phyloP scores from a whole-genome alignment of 2,888 invertebrate species.

The Ryuthela nishihirai region DNA sequence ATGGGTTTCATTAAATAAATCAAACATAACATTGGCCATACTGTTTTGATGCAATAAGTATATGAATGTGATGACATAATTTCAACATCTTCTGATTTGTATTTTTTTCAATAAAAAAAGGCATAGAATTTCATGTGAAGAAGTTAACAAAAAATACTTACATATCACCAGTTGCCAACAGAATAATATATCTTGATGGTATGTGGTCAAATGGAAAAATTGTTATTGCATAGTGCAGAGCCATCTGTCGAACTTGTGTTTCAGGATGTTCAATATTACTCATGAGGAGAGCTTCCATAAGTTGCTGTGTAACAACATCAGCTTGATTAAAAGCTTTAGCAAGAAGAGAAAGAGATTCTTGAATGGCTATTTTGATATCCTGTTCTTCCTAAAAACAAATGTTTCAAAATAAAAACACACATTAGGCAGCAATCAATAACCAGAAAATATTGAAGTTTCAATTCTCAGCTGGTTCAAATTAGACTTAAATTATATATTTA shows the following conservation, averaged over 20 bases:
- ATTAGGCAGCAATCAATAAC: slow-evolving; percentile 1
- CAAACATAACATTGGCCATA: no score
- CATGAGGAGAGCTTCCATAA: slow-evolving; percentile 64
- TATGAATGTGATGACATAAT: no score
- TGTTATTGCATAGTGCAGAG: slow-evolving; percentile 72
- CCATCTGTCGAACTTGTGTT: slow-evolving; percentile 73
- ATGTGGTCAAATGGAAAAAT: slow-evolving; percentile 79
- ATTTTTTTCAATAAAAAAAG: no score
- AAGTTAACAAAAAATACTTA: no score
- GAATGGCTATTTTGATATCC: slow-evolving; percentile 62
- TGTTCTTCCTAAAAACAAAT: slow-evolving; percentile 43
- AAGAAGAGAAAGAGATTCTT: slow-evolving; percentile 67
- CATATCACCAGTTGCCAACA: slow-evolving; percentile 80
- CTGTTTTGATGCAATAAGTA: no score
- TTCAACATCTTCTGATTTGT: no score
- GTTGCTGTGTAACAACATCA: slow-evolving; percentile 47
- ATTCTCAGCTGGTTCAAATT: neutral
- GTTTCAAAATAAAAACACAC: neutral
- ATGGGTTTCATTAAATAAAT: no score
- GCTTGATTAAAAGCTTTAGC: slow-evolving; percentile 59
- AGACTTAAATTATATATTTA: no score
- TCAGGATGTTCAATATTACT: slow-evolving; percentile 69
- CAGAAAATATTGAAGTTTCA: neutral
- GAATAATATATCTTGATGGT: slow-evolving; percentile 73
- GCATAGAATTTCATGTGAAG: no score